Evolutionary conservation across 1,140 invertebrate genomes (phyloP).

Genomic region (Drosophila saltans): DNA sequence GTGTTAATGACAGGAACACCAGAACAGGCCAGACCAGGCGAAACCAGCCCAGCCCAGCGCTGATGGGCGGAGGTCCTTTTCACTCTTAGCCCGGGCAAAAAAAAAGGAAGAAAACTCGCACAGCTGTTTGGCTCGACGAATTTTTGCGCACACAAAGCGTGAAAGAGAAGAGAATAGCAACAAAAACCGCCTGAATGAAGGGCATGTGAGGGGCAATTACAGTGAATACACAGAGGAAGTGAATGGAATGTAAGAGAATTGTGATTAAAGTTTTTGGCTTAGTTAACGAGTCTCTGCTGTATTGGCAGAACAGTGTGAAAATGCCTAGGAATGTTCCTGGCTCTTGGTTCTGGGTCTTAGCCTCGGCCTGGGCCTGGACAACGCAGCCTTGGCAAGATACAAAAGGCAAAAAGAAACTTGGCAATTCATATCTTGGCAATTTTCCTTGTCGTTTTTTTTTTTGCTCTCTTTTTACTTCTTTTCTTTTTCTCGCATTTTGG

Average conservation of each 20-base stretch:
- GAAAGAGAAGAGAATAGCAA: background rate
- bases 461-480: background rate
- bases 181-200: conserved; percentile 23
- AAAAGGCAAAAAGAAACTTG: conserved; percentile 29
- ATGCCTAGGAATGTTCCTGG: conserved; percentile 33
- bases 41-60: background rate
- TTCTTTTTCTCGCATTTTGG: background rate
- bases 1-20: conserved; percentile 73
- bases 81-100: conserved; percentile 24
- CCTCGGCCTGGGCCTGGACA: background rate
- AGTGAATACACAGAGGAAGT: conserved; percentile 13
- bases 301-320: conserved; percentile 46
- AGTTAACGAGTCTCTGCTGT: conserved; percentile 20
- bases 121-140: conserved; percentile 63
- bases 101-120: conserved; percentile 25
- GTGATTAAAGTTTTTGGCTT: conserved; percentile 1
- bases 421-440: conserved; percentile 46
- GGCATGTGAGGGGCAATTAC: conserved; percentile 52
- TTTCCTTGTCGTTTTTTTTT: background rate
- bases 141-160: conserved; percentile 47
- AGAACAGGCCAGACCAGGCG: conserved; percentile 19
- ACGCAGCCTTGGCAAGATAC: conserved; percentile 3
- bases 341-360: background rate
- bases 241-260: background rate
- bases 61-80: background rate